Percentiles rank a stretch among this genome's conserved stretches.
phyloP scores from a whole-genome alignment of 1,140 invertebrate species.

The Conopomorpha cramerella region DNA sequence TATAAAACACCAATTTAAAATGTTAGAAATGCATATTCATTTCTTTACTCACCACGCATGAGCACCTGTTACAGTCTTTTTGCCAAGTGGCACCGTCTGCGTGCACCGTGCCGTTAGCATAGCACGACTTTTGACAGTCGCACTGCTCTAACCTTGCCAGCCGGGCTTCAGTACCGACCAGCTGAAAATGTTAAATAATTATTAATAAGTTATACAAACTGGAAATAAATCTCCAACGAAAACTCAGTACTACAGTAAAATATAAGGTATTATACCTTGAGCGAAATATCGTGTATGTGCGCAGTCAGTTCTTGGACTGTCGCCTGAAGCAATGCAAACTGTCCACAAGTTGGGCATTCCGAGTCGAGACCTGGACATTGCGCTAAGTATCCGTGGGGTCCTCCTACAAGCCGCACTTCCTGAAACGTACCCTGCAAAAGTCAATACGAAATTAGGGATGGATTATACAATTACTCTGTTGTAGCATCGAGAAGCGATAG shows the following conservation, averaged over 20 bases:
- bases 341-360: constrained; percentile 87
- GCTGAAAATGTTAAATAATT: constrained; percentile 53
- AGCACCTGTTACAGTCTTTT: constrained; percentile 79
- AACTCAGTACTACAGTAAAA: background rate
- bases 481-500: background rate
- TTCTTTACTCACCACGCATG: constrained; percentile 76
- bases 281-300: constrained; percentile 69
- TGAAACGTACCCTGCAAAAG: constrained; percentile 78
- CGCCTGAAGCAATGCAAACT: constrained; percentile 81
- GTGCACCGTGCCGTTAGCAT: constrained; percentile 76
- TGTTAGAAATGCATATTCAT: background rate
- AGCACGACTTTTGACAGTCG: constrained; percentile 87
- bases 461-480: background rate
- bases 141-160: constrained; percentile 81
- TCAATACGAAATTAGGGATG: background rate
- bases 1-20: background rate
- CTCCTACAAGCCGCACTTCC: constrained; percentile 82
- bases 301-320: constrained; percentile 70
- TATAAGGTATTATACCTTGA: constrained; percentile 61
- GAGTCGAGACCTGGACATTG: constrained; percentile 86
- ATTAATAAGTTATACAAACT: background rate
- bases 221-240: background rate
- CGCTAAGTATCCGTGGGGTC: constrained; percentile 82
- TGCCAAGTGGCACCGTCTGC: constrained; percentile 83
- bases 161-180: constrained; percentile 75